Percentiles rank a stretch among this genome's conserved stretches.
Conservation (phyloP, 2,888 invertebrate genomes). For the Lomographa bimaculata region DNA sequence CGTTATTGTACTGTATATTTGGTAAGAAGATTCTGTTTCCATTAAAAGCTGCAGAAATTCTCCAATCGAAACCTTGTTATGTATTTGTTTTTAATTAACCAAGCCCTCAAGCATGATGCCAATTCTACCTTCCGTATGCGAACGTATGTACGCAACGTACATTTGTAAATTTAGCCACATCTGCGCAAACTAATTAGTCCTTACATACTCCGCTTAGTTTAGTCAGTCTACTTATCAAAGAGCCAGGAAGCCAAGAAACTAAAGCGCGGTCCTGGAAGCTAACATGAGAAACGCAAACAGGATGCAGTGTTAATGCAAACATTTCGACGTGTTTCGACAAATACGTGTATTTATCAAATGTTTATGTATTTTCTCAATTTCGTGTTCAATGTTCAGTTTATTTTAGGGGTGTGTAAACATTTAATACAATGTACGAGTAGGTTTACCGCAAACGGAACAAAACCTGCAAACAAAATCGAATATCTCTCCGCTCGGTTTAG, state of each 20-base stretch:
- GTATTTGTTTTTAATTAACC: too few relatives aligned
- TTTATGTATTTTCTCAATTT: constrained; percentile 51
- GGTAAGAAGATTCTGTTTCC: too few relatives aligned
- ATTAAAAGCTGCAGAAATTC: too few relatives aligned
- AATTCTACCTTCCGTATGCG: too few relatives aligned
- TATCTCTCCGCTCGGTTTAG: constrained; percentile 10
- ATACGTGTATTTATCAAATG: constrained; percentile 48
- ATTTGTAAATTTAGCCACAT: not conserved
- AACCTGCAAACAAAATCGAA: constrained; percentile 12
- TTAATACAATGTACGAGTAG: not conserved
- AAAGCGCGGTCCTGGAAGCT: constrained; percentile 1
- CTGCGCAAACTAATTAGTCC: constrained; percentile 7
- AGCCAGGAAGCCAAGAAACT: constrained; percentile 1
- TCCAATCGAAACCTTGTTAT: too few relatives aligned
- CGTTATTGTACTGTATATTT: too few relatives aligned
- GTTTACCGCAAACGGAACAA: constrained; percentile 10
- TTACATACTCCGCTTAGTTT: constrained; percentile 3
- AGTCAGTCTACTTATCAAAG: constrained; percentile 6
- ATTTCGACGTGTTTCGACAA: constrained; percentile 44
- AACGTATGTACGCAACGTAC: too few relatives aligned
- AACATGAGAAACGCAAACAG: constrained; percentile 7
- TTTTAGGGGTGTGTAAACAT: not conserved
- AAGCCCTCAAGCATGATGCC: too few relatives aligned
- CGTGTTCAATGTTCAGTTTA: not conserved
- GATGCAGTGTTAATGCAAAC: constrained; percentile 38